Percentiles rank a stretch among this genome's conserved stretches.
These are phyloP conservation scores for Cotesia vestalis DNA, from an alignment of 1,140 invertebrate genomes.

Conservation along the genomic window DNA sequence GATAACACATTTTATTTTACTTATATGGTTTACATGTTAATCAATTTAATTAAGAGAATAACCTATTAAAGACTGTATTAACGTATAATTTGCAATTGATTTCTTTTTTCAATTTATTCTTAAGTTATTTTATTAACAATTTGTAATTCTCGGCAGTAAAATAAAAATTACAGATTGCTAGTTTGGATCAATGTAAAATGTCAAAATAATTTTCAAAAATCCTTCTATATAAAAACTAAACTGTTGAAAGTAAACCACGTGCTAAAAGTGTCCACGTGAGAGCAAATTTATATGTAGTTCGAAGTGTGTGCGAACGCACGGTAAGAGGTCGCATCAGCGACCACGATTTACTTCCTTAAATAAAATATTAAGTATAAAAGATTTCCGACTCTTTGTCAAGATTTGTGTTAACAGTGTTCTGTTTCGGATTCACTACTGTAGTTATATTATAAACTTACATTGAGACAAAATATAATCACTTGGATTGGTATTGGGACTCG, in stretches of 20 bases:
- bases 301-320: constrained; percentile 61
- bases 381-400: constrained; percentile 62
- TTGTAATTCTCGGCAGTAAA: no score
- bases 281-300: neutral
- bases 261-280: constrained; percentile 10
- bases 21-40: no score
- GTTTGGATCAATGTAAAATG: neutral
- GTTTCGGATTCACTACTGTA: constrained; percentile 6
- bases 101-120: no score
- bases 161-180: no score
- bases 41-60: no score
- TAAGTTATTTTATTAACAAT: no score
- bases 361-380: constrained; percentile 51
- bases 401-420: constrained; percentile 37
- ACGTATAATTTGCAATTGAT: no score
- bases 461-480: no score
- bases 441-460: neutral
- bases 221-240: no score
- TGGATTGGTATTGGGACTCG: neutral
- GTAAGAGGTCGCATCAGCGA: constrained; percentile 54
- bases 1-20: no score
- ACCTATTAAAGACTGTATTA: no score
- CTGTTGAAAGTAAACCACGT: constrained; percentile 7
- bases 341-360: constrained; percentile 27
- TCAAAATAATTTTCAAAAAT: constrained; percentile 8